Percentiles rank a stretch among this genome's conserved stretches.
phyloP scores from a whole-genome alignment of 2,888 invertebrate genomes.

The Spodoptera picta region DNA sequence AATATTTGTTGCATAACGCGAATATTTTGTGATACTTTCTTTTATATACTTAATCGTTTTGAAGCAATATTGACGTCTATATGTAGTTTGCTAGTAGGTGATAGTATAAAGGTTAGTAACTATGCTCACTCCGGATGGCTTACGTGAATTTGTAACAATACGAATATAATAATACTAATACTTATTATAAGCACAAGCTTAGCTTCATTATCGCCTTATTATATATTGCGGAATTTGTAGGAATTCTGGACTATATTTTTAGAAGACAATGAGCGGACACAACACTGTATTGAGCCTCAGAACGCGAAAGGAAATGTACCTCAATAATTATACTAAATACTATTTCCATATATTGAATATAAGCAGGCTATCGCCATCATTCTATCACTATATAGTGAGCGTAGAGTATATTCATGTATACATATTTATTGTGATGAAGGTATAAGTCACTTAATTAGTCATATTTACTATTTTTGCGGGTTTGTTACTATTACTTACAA shows the following conservation, averaged over 20 bases:
- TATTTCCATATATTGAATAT: background rate
- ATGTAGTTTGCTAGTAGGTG: too few relatives aligned
- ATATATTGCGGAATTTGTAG: background rate
- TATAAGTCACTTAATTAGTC: slow-evolving; percentile 9
- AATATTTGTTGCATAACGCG: background rate
- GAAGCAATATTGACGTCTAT: slow-evolving; percentile 10
- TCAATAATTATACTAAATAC: too few relatives aligned
- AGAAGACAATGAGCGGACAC: too few relatives aligned
- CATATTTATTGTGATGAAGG: slow-evolving; percentile 3
- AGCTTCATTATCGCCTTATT: background rate
- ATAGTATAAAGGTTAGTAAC: too few relatives aligned
- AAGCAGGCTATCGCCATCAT: background rate
- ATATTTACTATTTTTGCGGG: slow-evolving; percentile 8
- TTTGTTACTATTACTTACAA: slow-evolving; percentile 17
- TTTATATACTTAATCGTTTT: slow-evolving; percentile 2
- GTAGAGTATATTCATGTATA: slow-evolving; percentile 2
- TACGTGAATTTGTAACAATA: too few relatives aligned
- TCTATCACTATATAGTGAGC: slow-evolving; percentile 6
- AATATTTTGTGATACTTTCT: slow-evolving; percentile 1
- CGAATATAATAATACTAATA: too few relatives aligned
- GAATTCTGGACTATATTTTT: too few relatives aligned
- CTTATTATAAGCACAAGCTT: too few relatives aligned
- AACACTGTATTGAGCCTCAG: too few relatives aligned
- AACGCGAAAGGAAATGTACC: too few relatives aligned
- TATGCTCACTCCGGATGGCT: slow-evolving; percentile 1